phyloP scores from a whole-genome alignment of 2,113 vertebrate species.

The Sturnus vulgaris region DNA sequence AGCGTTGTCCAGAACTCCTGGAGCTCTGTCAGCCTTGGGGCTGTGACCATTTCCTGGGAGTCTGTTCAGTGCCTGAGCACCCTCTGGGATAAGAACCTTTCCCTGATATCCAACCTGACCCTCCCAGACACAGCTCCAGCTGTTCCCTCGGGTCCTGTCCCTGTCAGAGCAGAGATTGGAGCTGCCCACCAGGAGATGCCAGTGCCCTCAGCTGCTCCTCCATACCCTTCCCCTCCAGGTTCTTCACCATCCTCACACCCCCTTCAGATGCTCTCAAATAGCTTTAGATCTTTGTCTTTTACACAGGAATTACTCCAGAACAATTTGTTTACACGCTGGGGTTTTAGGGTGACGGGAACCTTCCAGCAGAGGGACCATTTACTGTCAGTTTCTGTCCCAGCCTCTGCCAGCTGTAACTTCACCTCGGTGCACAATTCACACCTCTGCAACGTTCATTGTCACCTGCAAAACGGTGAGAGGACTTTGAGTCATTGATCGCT shows the following conservation, averaged over 20 bases:
- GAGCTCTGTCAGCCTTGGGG: not conserved
- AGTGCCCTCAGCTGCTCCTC: not conserved
- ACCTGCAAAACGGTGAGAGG: not conserved
- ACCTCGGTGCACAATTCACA: not conserved
- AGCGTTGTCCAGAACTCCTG: accelerated
- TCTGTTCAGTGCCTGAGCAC: not conserved
- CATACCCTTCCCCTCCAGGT: not conserved
- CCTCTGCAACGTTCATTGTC: not conserved
- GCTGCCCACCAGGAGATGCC: not conserved
- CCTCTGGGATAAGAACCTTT: not conserved
- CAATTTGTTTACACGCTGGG: accelerated
- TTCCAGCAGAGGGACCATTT: not conserved
- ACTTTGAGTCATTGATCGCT: not conserved
- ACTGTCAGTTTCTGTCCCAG: not conserved
- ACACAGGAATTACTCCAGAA: not conserved
- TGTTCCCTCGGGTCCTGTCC: not conserved
- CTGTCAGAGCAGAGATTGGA: not conserved
- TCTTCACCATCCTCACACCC: not conserved
- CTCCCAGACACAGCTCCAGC: not conserved
- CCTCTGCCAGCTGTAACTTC: not conserved
- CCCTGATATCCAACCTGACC: not conserved
- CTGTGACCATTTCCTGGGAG: not conserved
- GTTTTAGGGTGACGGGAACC: not conserved
- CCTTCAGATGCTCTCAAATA: too few relatives aligned
- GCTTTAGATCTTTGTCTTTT: not conserved